Evolutionary conservation across 2,113 vertebrate species (phyloP).

Genomic region (Pygoscelis antarcticus): DNA sequence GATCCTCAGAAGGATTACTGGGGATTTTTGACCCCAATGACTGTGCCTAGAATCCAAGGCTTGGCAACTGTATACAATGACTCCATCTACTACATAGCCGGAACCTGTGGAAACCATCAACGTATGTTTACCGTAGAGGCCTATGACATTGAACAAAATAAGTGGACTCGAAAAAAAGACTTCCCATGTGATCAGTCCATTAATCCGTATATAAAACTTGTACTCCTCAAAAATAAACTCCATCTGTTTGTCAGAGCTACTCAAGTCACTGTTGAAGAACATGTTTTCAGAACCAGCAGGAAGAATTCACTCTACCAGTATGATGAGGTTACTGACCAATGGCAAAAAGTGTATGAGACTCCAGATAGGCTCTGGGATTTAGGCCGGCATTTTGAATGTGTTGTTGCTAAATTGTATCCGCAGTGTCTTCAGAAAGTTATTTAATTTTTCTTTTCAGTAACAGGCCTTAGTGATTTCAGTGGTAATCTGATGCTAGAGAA

Average conservation of each 20-base stretch:
- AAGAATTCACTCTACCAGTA: slow-evolving; percentile 98
- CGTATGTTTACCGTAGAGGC: slow-evolving; percentile 96
- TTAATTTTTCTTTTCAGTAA: slow-evolving; percentile 69
- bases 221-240: slow-evolving; percentile 89
- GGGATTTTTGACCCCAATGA: slow-evolving; percentile 95
- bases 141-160: slow-evolving; percentile 93
- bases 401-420: slow-evolving; percentile 99
- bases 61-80: slow-evolving; percentile 90
- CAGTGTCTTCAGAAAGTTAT: slow-evolving; percentile 99
- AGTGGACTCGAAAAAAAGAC: slow-evolving; percentile 90
- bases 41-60: slow-evolving; percentile 91
- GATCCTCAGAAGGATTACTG: slow-evolving; percentile 97
- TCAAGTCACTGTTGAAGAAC: slow-evolving; percentile 97
- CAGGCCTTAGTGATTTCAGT: slow-evolving; percentile 61
- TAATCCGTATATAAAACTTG: slow-evolving; percentile 95
- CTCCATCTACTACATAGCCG: slow-evolving; percentile 96
- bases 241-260: slow-evolving; percentile 97
- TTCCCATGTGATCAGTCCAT: slow-evolving; percentile 96
- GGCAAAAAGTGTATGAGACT: slow-evolving; percentile 96
- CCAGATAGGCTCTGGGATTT: slow-evolving; percentile 98
- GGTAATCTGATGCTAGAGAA: slow-evolving; percentile 62
- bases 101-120: slow-evolving; percentile 94
- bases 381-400: slow-evolving; percentile 98
- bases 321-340: slow-evolving; percentile 87
- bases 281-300: slow-evolving; percentile 97